Evolutionary conservation across 2,888 invertebrate genomes (phyloP).

Genomic region (Eumacrocentrus americanus): DNA sequence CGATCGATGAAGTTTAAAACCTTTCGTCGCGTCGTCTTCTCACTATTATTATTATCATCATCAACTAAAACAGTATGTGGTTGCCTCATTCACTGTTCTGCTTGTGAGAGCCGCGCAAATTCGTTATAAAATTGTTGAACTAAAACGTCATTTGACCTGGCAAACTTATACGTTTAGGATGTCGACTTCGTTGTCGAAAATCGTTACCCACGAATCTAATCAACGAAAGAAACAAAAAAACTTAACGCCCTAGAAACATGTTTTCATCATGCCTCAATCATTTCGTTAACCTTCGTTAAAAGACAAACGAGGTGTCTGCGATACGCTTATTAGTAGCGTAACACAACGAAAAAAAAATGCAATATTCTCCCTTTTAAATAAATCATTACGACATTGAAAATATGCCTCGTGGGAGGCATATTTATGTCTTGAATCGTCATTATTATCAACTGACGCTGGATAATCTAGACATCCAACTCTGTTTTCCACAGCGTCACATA

Average conservation of each 20-base stretch:
- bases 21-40: no score
- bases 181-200: neutral
- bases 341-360: neutral
- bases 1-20: no score
- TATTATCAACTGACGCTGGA: neutral
- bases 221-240: no score
- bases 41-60: neutral
- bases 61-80: neutral
- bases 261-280: no score
- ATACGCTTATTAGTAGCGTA: neutral
- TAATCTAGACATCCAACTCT: neutral
- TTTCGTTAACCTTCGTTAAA: no score
- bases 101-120: neutral
- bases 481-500: neutral
- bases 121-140: slow-evolving; percentile 25
- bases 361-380: neutral
- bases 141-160: slow-evolving; percentile 15
- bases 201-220: no score
- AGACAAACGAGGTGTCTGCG: neutral
- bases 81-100: neutral
- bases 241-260: no score
- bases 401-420: neutral
- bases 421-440: neutral
- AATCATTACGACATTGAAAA: neutral
- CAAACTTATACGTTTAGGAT: neutral